Evolutionary conservation across 2,113 vertebrate species (phyloP).

Genomic region (Onychorhynchus coronatus): DNA sequence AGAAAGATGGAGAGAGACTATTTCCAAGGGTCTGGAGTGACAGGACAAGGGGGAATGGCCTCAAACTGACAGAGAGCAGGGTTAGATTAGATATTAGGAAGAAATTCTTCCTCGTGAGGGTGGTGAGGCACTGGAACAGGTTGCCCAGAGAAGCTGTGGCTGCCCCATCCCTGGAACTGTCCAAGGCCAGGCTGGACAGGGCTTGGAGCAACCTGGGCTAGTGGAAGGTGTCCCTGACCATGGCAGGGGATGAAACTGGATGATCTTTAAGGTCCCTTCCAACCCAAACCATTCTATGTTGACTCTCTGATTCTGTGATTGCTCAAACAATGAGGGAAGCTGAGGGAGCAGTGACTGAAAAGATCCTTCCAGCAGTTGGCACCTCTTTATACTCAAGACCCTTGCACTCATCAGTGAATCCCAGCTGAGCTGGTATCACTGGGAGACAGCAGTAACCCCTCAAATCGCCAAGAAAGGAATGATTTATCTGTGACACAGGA

Average conservation of each 20-base stretch:
- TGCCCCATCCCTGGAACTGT: not conserved
- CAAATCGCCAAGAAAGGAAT: not conserved
- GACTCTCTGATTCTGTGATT: not conserved
- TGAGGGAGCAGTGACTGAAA: not conserved
- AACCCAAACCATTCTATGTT: not conserved
- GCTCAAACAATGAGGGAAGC: not conserved
- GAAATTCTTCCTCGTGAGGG: accelerated
- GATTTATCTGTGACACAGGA: not conserved
- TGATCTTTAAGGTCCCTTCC: not conserved
- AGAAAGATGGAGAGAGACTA: not conserved
- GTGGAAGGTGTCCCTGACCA: not conserved
- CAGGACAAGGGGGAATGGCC: not conserved
- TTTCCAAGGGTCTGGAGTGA: not conserved
- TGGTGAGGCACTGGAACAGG: accelerated
- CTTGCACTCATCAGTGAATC: not conserved
- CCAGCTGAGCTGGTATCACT: not conserved
- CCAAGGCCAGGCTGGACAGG: not conserved
- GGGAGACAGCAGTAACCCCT: not conserved
- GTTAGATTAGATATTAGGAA: too few species aligned
- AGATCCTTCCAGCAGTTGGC: not conserved
- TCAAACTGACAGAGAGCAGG: not conserved
- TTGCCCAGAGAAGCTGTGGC: not conserved
- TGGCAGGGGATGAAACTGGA: not conserved
- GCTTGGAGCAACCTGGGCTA: not conserved
- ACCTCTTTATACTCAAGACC: not conserved